phyloP scores from a whole-genome alignment of 2,888 invertebrate genomes.

The Branchellion lobata region DNA sequence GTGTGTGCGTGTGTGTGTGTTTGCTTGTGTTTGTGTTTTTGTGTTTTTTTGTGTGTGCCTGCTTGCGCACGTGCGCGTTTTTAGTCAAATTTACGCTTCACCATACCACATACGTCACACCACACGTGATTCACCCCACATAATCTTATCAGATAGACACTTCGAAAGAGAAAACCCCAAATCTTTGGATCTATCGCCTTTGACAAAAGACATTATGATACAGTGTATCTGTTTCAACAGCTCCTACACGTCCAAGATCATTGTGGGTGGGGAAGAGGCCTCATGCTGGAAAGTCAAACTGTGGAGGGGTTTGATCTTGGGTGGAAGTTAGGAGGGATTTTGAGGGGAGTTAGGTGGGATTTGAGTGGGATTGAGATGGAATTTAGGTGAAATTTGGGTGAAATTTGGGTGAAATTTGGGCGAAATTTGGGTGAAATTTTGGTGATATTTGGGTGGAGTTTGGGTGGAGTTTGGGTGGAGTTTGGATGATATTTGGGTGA shows the following conservation, averaged over 20 bases:
- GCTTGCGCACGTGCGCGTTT: background rate
- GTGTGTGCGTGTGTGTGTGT: too few species aligned
- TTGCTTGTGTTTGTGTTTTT: too few species aligned
- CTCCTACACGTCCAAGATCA: conserved; percentile 86
- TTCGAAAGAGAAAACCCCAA: conserved; percentile 80
- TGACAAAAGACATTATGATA: conserved; percentile 79
- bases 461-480: too few species aligned
- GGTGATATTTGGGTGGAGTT: too few species aligned
- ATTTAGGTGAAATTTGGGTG: too few species aligned
- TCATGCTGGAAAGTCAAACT: too few species aligned
- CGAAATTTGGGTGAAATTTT: too few species aligned
- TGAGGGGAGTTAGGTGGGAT: background rate
- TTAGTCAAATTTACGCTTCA: background rate
- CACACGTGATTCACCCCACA: background rate
- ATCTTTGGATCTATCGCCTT: conserved; percentile 78
- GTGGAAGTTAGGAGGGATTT: too few species aligned
- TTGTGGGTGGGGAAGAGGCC: conserved; percentile 26
- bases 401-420: too few species aligned
- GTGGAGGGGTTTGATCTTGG: too few species aligned
- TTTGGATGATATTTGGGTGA: too few species aligned
- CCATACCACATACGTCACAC: background rate
- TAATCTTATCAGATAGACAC: background rate
- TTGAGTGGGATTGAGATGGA: too few species aligned
- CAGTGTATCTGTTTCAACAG: conserved; percentile 90
- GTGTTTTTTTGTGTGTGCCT: background rate